Base-by-base conservation (phyloP, 23 tunicate genomes). In the Halocynthia aurantium region DNA sequence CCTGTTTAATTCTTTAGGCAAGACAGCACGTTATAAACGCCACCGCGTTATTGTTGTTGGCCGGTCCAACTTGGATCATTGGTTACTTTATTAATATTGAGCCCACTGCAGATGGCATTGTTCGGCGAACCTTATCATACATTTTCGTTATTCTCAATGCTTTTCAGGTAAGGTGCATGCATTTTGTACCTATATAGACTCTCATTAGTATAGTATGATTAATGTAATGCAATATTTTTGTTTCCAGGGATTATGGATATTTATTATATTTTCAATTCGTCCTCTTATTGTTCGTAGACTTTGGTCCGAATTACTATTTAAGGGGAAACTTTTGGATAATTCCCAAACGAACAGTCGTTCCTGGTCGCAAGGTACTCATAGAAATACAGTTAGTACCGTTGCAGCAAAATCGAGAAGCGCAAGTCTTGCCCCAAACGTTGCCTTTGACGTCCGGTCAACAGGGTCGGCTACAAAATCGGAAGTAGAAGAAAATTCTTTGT, bases 191-290 rank as follows among this genome's bases (percentile, higher is more conserved):
- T 65, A 20, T 11, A 2, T 67, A 2, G 4, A 21, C 31, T 2
- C 80, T 12, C 77, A 50, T 49, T 72, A 11, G 63, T 72, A 12
- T 15, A 12, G 60, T 76, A 31, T 22, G 13, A 57, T 1, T 76
- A 55, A 62, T 73, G 13, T 12, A 10, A 61, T 15, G 67, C 73
- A 49, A 76, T 17, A n/a, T 8, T 50, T 75, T 22, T 52, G 8
- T 54, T 73, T 80, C 49, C 76, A 89, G 96, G 96, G 96, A 52
- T 80, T 89, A 50, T 89, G 96, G 96, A 89, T 89, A 18, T 89
- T 89, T 62, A 80, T 89, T 61, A 85, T 89, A 13, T 89, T 89
- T 67, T 84, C 85, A 6, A 63, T 76, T 22, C 88, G 96, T 8
- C 96, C 96, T 51, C 49, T 68, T 10, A 62, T 79, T 15, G 96